Percentiles rank a stretch among this genome's conserved stretches.
Conservation (phyloP, 1,140 invertebrate genomes). For the Drosophila paulistorum region DNA sequence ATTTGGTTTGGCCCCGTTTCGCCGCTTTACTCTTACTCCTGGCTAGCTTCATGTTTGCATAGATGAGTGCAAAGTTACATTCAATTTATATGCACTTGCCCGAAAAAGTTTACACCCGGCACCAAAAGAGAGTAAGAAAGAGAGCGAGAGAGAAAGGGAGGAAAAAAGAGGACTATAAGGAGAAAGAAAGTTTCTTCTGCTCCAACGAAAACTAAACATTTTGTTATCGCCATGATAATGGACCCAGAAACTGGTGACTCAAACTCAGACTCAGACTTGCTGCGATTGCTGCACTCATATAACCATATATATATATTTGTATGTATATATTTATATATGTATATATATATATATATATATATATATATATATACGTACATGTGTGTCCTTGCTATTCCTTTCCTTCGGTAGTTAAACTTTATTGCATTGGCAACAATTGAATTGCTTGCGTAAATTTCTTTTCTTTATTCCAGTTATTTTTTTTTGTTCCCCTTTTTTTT, state of each 20-base stretch:
- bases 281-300: constrained; percentile 7
- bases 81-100: constrained; percentile 77
- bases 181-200: constrained; percentile 48
- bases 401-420: constrained; percentile 48
- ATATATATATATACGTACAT: not conserved
- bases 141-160: not conserved
- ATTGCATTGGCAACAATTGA: constrained; percentile 42
- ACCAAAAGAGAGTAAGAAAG: constrained; percentile 17
- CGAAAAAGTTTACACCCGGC: constrained; percentile 65
- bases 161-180: constrained; percentile 28
- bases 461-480: constrained; percentile 30
- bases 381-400: constrained; percentile 8
- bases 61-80: constrained; percentile 77
- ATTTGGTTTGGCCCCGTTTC: constrained; percentile 26
- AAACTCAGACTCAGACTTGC: constrained; percentile 10
- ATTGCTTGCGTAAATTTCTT: constrained; percentile 44
- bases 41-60: constrained; percentile 49
- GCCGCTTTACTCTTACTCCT: not conserved
- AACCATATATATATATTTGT: constrained; percentile 1
- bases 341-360: constrained; percentile 5
- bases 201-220: constrained; percentile 75
- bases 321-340: not conserved
- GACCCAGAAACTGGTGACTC: constrained; percentile 39
- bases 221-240: constrained; percentile 77
- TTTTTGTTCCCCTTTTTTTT: not conserved